Percentiles rank a stretch among this genome's conserved stretches.
phyloP scores from a whole-genome alignment of 64 coral and sea anemone genomes.

The Porites australiensis region DNA sequence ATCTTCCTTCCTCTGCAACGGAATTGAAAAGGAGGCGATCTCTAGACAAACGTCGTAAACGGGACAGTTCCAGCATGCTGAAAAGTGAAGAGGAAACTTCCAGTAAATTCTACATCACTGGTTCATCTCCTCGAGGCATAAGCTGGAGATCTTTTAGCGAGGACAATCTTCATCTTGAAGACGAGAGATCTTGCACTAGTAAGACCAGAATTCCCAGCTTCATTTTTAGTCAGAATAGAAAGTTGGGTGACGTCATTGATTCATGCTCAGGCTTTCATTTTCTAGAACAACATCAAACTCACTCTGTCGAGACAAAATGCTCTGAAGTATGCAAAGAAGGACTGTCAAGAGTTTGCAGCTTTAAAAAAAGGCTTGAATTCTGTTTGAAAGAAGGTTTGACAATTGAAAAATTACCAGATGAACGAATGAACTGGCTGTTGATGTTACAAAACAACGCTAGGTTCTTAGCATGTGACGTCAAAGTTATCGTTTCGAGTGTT shows the following conservation, averaged over 20 bases:
- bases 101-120: neutral
- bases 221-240: neutral
- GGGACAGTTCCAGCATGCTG: neutral
- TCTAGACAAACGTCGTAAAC: neutral
- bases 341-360: neutral
- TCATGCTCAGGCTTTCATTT: no score
- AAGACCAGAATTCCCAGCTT: neutral
- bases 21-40: neutral
- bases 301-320: neutral
- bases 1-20: neutral
- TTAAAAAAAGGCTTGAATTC: slow-evolving; percentile 55
- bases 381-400: neutral
- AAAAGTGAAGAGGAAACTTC: neutral
- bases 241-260: neutral
- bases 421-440: slow-evolving; percentile 4
- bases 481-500: slow-evolving; percentile 49
- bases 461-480: slow-evolving; percentile 78
- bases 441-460: slow-evolving; percentile 73
- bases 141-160: neutral
- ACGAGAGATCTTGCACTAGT: neutral
- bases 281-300: neutral
- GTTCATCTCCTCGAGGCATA: neutral
- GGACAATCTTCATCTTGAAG: neutral
- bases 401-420: neutral
- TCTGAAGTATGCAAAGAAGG: slow-evolving; percentile 20